Base-by-base conservation (phyloP, 2,797 vertebrate species). In the Notolabrus celidotus region DNA sequence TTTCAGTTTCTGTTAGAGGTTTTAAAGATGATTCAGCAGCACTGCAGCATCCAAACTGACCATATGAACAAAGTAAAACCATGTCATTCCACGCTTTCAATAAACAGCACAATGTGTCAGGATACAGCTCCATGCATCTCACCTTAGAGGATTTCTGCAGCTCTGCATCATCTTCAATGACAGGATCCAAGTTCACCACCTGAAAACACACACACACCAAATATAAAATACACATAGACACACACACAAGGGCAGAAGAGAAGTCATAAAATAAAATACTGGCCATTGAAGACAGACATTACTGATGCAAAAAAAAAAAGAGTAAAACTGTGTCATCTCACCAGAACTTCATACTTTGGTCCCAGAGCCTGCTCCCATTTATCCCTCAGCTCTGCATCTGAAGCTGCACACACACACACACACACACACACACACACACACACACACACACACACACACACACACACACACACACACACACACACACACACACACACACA, bases 141-240 rank as follows among this genome's bases (percentile, higher is more conserved):
- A 99, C 97, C 95, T 98, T 99, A 0, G 97, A 98, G 77, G 95
- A 98, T 50, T 95, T 98, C 88, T 97, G 97, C 63, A 99, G 93
- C 74, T 98, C 96, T 1, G 84, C 94, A 62, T 98, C 96, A 8
- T 97, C 96, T 54, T 93, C 95, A 54, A 97, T 96, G 58, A 97
- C 92, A 0, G 95, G 94, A 78, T 98, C 94, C 91, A 98, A 71
- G 20, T 93, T 92, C 61, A 97, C 94, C 64, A 98, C 95, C 98
- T 99, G 79, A 17, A 20, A 10, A 53, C 56, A 73, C 55, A 68
- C 42, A 74, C 42, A 65, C 31, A 65, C 23, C 36, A 20, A 43
- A 20, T 60, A 34, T 36, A 3, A 36, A 3, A 36, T 1, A 12
- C 3, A 53, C 56, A 73, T 55, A 70, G 39, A 72, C 42, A 65